These are phyloP conservation scores for Alectoris magna DNA, from an alignment of 2,797 vertebrate genomes.

Conservation along the genomic window DNA sequence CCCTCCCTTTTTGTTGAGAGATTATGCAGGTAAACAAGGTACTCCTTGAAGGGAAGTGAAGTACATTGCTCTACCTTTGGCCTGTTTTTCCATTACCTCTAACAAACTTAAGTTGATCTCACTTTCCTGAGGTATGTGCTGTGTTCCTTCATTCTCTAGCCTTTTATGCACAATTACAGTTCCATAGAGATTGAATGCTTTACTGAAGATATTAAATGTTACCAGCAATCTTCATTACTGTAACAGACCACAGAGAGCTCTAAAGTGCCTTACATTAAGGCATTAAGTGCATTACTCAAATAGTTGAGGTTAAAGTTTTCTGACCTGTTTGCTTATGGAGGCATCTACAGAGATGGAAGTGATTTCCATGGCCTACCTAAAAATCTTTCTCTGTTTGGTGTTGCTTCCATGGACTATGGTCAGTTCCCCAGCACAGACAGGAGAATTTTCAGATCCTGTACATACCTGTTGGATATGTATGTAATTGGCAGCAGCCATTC, in stretches of 20 bases:
- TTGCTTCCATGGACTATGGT: not conserved
- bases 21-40: not conserved
- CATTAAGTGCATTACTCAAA: constrained; percentile 1
- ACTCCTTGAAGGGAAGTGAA: not conserved
- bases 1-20: not conserved
- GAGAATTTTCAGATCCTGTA: not conserved
- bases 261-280: constrained; percentile 35
- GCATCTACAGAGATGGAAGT: not conserved
- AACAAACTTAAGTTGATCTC: not conserved
- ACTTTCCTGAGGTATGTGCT: not conserved
- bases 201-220: constrained; percentile 48
- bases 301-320: not conserved
- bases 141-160: not conserved
- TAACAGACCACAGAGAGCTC: constrained; percentile 5
- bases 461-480: not conserved
- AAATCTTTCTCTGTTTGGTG: not conserved
- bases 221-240: constrained; percentile 35
- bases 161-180: constrained; percentile 37
- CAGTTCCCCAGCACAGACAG: not conserved
- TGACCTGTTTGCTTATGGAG: not conserved
- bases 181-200: constrained; percentile 35
- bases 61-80: not conserved
- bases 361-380: not conserved
- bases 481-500: not conserved
- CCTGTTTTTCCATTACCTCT: not conserved